phyloP scores from a whole-genome alignment of 2,113 vertebrate species.

The Thunnus maccoyii region DNA sequence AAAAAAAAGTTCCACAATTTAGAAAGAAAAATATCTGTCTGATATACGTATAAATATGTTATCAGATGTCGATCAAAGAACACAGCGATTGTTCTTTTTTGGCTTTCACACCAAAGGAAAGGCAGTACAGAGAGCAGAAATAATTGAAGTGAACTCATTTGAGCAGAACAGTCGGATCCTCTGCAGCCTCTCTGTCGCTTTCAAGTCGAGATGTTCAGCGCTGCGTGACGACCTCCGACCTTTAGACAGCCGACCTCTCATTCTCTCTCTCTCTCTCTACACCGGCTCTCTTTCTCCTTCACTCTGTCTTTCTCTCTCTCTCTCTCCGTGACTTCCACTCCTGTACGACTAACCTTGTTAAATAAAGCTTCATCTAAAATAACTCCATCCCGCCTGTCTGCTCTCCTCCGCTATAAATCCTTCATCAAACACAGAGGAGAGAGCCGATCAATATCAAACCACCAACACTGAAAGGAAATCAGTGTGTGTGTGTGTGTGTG shows the following conservation, averaged over 20 bases:
- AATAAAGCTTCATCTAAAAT: slow-evolving; percentile 73
- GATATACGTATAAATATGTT: too few relatives aligned
- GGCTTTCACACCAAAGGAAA: background rate
- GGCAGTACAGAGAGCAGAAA: background rate
- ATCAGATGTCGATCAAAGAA: background rate
- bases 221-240: slow-evolving; percentile 59
- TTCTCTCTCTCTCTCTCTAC: too few relatives aligned
- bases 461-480: background rate
- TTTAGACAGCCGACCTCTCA: slow-evolving; percentile 1
- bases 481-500: slow-evolving; percentile 30
- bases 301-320: background rate
- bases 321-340: slow-evolving; percentile 28
- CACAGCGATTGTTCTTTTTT: background rate
- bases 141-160: slow-evolving; percentile 10
- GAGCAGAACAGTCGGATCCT: slow-evolving; percentile 12
- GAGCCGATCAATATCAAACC: slow-evolving; percentile 61
- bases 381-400: slow-evolving; percentile 63
- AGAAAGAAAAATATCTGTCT: too few relatives aligned
- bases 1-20: too few relatives aligned
- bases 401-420: slow-evolving; percentile 52
- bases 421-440: slow-evolving; percentile 62
- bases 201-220: slow-evolving; percentile 4
- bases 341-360: slow-evolving; percentile 59
- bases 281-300: background rate
- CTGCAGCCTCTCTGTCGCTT: slow-evolving; percentile 9